Evolutionary conservation across 2,797 vertebrate genomes (phyloP), one percentile per base, ranked within the genome.

Genomic region (Diplodus puntazzo): DNA sequence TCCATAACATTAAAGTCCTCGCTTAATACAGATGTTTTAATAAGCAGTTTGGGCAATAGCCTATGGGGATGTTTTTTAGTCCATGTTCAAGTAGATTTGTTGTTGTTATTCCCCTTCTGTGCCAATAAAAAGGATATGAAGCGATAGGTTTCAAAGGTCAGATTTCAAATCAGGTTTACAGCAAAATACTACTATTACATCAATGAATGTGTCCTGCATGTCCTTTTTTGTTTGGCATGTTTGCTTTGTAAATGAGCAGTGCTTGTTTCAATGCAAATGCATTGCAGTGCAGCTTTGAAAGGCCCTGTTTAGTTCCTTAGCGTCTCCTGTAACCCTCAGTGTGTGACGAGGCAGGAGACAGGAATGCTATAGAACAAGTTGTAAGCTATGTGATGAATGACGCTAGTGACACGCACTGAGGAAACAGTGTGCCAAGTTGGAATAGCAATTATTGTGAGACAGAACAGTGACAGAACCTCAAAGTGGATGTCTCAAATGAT

Each of bases 311-410:
- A 39, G 34, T 49, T 49, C 9, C 55, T 63, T 13, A 25, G 53
- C 20, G 59, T 30, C 68, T 71, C 2, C 45, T 61, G 61, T 46
- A 39, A 46, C 17, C 27, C 25, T 43, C 21, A 30, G 60, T 61
- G 69, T 79, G 75, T 58, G 45, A 80, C n/a, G 2, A 68, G 50
- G 5, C 4, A 81, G 52, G 50, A 45, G 54, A 66, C 57, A 57
- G 78, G 80, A 86, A 88, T 87, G 80, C 34, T 0, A 57, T 53
- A 1, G 9, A 43, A 73, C 72, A 1, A 61, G 79, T 81, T 84
- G 39, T 57, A n/a, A 73, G 58, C 39, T 57, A 20, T 53, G 71
- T 50, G 50, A 59, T 72, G 46, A 78, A 46, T 58, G 62, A 78
- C 20, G 3, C 42, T 48, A 43, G 30, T 80, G 65, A 55, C 59